Evolutionary conservation across 1,140 invertebrate species (phyloP).

Genomic region (Glossosoma conforme): DNA sequence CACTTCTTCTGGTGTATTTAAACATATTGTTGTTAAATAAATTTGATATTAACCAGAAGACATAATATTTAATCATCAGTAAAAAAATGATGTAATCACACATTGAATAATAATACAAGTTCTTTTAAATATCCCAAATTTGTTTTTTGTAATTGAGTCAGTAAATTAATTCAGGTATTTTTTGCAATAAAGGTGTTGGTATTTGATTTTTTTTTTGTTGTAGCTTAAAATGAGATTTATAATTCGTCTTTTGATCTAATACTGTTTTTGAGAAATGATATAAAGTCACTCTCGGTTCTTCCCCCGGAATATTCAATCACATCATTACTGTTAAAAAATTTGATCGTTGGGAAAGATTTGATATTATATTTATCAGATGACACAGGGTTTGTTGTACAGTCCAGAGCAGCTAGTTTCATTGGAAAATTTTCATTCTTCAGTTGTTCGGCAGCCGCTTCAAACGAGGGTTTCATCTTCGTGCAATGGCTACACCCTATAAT

Average conservation of each 20-base stretch:
- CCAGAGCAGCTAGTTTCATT: conserved; percentile 60
- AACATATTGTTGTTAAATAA: no score
- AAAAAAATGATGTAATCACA: no score
- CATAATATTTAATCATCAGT: no score
- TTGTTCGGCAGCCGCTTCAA: conserved; percentile 56
- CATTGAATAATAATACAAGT: no score
- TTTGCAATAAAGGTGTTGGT: no score
- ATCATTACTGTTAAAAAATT: conserved; percentile 63
- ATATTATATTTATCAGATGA: conserved; percentile 58
- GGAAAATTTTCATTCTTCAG: conserved; percentile 50
- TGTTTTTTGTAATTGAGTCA: no score
- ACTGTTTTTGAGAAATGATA: conserved; percentile 28
- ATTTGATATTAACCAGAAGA: no score
- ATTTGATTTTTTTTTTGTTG: no score
- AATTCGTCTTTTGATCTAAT: neutral
- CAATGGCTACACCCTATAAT: conserved; percentile 71
- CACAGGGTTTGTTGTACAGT: conserved; percentile 57
- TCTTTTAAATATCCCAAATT: no score
- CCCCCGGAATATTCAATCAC: conserved; percentile 55
- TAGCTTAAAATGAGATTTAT: neutral
- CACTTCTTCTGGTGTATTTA: no score
- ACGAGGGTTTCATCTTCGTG: conserved; percentile 69
- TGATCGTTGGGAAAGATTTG: conserved; percentile 66
- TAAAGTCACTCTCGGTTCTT: conserved; percentile 53
- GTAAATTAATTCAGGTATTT: no score